Conservation (phyloP, 2,113 vertebrate species). For the Anhinga rufa region DNA sequence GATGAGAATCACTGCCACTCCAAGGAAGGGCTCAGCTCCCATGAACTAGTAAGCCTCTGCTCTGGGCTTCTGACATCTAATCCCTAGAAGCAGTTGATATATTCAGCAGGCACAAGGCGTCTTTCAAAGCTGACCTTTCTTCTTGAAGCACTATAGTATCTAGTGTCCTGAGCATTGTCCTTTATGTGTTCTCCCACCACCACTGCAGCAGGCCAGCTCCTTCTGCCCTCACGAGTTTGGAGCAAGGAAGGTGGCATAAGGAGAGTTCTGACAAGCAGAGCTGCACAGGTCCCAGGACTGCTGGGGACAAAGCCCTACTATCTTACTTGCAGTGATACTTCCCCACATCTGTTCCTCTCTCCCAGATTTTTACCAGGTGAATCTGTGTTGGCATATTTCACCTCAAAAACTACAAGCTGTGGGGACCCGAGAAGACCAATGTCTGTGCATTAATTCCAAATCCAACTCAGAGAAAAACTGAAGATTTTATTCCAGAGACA, state of each 20-base stretch:
- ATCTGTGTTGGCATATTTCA: not conserved
- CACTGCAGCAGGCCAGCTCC: not conserved
- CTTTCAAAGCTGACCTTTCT: not conserved
- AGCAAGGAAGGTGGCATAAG: accelerated
- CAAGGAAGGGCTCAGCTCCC: not conserved
- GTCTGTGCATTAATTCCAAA: not conserved
- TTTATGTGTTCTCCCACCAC: accelerated
- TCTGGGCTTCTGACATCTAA: not conserved
- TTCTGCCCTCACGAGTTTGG: not conserved
- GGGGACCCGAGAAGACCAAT: not conserved
- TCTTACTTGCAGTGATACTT: not conserved
- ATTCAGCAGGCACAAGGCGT: not conserved
- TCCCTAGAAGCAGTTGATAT: not conserved
- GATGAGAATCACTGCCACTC: not conserved
- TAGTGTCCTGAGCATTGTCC: not conserved
- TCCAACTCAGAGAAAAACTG: not conserved
- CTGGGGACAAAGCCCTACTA: not conserved
- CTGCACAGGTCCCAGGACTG: not conserved
- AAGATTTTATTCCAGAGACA: not conserved
- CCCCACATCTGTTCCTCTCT: not conserved
- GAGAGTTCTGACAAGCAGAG: not conserved
- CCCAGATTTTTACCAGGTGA: not conserved
- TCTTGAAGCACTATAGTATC: not conserved
- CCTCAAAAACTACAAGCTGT: not conserved
- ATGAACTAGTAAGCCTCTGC: not conserved